These are phyloP conservation scores for Oscheius onirici DNA, from an alignment of 2,888 invertebrate species.

Conservation along the genomic window DNA sequence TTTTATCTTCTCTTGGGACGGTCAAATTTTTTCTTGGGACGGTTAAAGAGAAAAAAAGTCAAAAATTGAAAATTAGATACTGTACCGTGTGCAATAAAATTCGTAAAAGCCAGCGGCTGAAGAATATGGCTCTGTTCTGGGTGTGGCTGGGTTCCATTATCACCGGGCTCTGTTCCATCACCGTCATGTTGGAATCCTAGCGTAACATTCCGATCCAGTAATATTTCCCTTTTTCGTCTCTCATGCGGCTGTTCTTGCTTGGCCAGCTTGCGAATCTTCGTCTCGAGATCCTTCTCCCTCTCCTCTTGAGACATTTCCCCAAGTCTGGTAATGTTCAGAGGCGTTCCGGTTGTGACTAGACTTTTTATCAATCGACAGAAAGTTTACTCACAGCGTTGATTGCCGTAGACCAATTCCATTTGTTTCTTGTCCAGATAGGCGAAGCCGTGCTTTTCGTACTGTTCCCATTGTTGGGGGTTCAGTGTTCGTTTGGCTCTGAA, in stretches of 20 bases:
- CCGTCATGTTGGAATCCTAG: neutral
- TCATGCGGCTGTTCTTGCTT: neutral
- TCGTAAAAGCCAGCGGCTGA: conserved; percentile 59
- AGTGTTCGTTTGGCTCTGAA: conserved; percentile 43
- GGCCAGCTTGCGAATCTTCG: conserved; percentile 51
- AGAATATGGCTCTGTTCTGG: neutral
- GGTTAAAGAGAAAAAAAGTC: too few species aligned
- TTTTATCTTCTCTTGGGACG: too few species aligned
- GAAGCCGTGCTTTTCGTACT: conserved; percentile 50
- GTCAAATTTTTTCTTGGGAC: too few species aligned
- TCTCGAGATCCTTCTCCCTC: conserved; percentile 45
- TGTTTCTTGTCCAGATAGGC: conserved; percentile 53
- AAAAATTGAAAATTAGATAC: too few species aligned
- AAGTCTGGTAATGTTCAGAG: neutral
- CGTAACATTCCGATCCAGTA: neutral
- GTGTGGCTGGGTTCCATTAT: neutral
- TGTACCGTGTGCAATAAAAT: conserved; percentile 48
- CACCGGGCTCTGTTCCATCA: neutral
- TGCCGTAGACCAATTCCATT: conserved; percentile 44
- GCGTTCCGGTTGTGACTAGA: conserved; percentile 12
- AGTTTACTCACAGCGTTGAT: conserved; percentile 13
- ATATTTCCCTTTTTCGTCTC: neutral
- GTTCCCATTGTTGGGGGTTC: conserved; percentile 37
- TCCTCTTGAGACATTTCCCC: conserved; percentile 34
- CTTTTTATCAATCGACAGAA: neutral